Evolutionary conservation across 2,888 invertebrate genomes (phyloP), one percentile per base, ranked within the genome.

Genomic region (Molanna angustata): DNA sequence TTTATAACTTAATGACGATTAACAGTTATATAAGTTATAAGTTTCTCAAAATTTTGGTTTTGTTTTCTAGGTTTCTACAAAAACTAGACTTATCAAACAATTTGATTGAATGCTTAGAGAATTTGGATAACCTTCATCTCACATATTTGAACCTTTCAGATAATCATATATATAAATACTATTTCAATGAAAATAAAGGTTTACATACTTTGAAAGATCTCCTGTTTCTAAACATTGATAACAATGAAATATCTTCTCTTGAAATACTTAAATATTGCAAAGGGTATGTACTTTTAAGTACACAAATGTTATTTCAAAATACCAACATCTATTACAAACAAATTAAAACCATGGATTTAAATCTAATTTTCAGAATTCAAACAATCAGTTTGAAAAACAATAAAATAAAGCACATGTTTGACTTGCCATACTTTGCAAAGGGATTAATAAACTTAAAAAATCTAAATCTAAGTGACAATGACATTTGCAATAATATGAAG

Each of bases 51-150:
- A n/a, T n/a, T n/a, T n/a, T n/a, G n/a, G n/a, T n/a, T n/a, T n/a
- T n/a, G n/a, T 46, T 37, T 67, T 66, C 41, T 60, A 83, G 82
- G 61, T 80, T 77, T 64, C 69, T 84, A 13, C 72, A 75, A 16
- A 74, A 77, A 14, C 67, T 84, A 41, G 79, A 84, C 62, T 65
- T 84, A 22, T 82, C 83, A 0, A 75, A 78, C 60, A 84, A 84
- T 63, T 69, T 77, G 53, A 82, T 84, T 47, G 71, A 74, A 60
- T 67, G 68, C 11, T 64, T 84, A 1, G 79, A 80, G 64, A 80
- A 82, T 63, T 66, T 84, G 52, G 78, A 76, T 60, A 62, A 79
- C 58, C 65, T 82, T 40, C 71, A 71, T 27, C 66, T 84, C 13
- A 61, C 74, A 32, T 77, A 80, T 72, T 62, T 81, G 22, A 76